Base-by-base conservation (phyloP, 1,140 invertebrate genomes). In the Lethocerus indicus region DNA sequence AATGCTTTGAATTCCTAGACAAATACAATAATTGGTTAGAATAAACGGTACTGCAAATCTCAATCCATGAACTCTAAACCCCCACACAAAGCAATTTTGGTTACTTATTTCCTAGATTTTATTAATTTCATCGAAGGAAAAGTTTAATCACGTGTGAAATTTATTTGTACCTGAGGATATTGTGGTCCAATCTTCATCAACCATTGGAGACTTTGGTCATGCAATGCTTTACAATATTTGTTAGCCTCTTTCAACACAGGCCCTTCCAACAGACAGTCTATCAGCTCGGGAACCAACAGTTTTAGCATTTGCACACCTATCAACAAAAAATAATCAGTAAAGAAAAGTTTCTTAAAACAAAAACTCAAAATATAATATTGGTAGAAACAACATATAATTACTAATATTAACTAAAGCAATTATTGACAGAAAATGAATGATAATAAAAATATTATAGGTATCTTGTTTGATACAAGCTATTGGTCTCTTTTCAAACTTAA, bases 121-220 rank as follows among this genome's bases (percentile, higher is more conserved):
- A 4, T 4, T 21, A 7, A 18, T 40, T 9, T 20, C 13, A 40
- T 20, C 39, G 20, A 18, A 13, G 20, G 18, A 40, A 40, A 40
- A 6, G 39, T 13, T 20, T 9, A 9, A 7, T 40, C 18, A 9
- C 6, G 13, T 6, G 7, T 40, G 9, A 40, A 6, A 7, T 20
- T 6, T 40, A 20, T 13, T 9, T 46, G 56, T 70, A 83, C 82
- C 71, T 87, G 79, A 52, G 87, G 86, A 70, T 90, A 86, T 62
- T 85, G 84, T 2, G 88, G 86, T 26, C 89, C 91, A 60, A 94
- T 83, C 62, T 83, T 83, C 65, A 87, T 89, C 13, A 97, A 71
- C 75, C 82, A 84, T 56, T 88, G 77, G 52, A 94, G 72, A 53
- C 85, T 83, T 58, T 84, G 77, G 51, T 93, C 86, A 66, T 94